Conservation (phyloP, 1,140 invertebrate genomes). For the Tachypleus tridentatus region DNA sequence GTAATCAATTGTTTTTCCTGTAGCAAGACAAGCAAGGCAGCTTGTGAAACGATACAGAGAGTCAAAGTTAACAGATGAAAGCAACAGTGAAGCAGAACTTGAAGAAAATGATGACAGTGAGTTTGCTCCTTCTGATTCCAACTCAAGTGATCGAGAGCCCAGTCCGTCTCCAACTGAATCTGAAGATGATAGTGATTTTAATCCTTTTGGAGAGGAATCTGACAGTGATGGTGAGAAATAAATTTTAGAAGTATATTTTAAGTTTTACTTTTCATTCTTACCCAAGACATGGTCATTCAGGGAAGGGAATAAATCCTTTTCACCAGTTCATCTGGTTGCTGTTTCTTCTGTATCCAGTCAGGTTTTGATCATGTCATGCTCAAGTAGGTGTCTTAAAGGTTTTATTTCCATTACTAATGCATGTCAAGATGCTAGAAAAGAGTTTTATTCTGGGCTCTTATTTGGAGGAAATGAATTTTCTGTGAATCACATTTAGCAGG, state of each 20-base stretch:
- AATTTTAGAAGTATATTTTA: conserved; percentile 19
- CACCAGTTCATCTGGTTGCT: too few species aligned
- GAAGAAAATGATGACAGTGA: conserved; percentile 16
- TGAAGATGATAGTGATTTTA: conserved; percentile 67
- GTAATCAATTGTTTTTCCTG: conserved; percentile 21
- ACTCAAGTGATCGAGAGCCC: conserved; percentile 24
- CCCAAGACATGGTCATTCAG: too few species aligned
- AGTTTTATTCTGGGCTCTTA: too few species aligned
- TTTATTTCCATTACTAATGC: too few species aligned
- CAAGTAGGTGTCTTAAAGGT: too few species aligned
- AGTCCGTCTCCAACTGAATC: conserved; percentile 30
- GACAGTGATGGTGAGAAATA: conserved; percentile 62
- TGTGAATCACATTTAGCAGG: too few species aligned
- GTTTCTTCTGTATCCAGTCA: too few species aligned
- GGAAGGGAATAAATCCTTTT: too few species aligned
- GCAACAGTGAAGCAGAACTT: conserved; percentile 11
- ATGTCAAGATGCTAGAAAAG: too few species aligned
- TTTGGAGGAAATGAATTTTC: too few species aligned
- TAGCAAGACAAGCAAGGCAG: conserved; percentile 50
- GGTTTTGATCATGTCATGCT: too few species aligned
- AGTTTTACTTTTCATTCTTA: neutral
- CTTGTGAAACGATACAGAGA: conserved; percentile 26
- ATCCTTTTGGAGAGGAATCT: conserved; percentile 67
- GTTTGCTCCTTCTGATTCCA: conserved; percentile 28
- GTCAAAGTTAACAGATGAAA: conserved; percentile 26